A percentile compares a stretch with the other conserved stretches of the same genome.
These are phyloP conservation scores for Lytechinus variegatus DNA, from an alignment of 35 echinoderm and acorn worm genomes.

Conservation along the genomic window DNA sequence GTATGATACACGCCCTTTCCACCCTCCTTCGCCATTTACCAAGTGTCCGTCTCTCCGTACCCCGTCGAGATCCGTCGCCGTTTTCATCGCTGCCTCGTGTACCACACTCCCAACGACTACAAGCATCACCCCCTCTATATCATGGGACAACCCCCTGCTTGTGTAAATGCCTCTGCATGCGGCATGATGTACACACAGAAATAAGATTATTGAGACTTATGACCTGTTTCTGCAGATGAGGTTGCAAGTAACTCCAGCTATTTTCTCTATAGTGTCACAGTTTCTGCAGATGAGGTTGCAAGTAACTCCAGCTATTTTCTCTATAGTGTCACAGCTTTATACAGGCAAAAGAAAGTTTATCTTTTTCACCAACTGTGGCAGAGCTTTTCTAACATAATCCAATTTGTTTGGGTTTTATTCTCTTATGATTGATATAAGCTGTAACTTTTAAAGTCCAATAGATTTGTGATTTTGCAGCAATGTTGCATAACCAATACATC, in stretches of 20 bases:
- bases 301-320: background rate
- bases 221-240: background rate
- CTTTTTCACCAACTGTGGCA: background rate
- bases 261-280: background rate
- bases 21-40: background rate
- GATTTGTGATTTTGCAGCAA: background rate
- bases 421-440: background rate
- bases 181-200: background rate
- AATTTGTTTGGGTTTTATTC: too few species aligned
- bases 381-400: too few species aligned
- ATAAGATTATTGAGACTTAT: background rate
- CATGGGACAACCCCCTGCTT: background rate
- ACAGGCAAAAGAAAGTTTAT: background rate
- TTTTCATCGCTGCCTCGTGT: background rate
- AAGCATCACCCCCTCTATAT: background rate
- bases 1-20: slow-evolving; percentile 62
- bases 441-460: background rate
- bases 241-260: background rate
- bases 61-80: background rate
- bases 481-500: background rate
- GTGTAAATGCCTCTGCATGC: background rate
- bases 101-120: background rate
- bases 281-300: background rate
- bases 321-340: background rate
- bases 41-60: slow-evolving; percentile 8